Conservation (phyloP, 2,888 invertebrate species). For the Digitonthophagus gazella region DNA sequence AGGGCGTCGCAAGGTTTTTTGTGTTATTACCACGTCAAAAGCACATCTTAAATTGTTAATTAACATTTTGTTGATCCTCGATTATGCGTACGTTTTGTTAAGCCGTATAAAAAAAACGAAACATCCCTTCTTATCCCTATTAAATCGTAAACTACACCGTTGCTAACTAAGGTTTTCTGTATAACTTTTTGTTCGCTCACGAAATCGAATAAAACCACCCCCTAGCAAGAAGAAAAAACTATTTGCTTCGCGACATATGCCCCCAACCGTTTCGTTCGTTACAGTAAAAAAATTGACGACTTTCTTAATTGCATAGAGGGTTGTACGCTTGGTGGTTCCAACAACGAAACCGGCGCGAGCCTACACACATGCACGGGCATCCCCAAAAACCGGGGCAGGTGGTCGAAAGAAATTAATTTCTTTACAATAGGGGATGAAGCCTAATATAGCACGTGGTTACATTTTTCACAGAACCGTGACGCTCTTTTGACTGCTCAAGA, state of each 20-base stretch:
- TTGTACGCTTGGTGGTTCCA: neutral
- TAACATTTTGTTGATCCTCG: neutral
- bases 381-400: conserved; percentile 29
- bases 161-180: too few species aligned
- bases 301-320: neutral
- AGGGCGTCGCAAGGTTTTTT: conserved; percentile 27
- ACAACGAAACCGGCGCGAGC: neutral
- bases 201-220: neutral
- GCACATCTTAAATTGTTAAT: neutral
- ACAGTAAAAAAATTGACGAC: neutral
- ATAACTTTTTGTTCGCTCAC: neutral
- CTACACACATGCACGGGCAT: conserved; percentile 4
- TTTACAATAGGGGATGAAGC: conserved; percentile 23
- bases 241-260: neutral
- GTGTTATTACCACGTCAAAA: too few species aligned
- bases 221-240: neutral
- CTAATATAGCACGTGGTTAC: conserved; percentile 20
- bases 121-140: conserved; percentile 8
- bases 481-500: conserved; percentile 25
- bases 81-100: too few species aligned
- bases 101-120: conserved; percentile 19
- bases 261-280: neutral
- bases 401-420: conserved; percentile 34
- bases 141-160: neutral
- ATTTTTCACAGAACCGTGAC: conserved; percentile 18